These are phyloP conservation scores for Linnaemya tessellans DNA, from an alignment of 2,888 invertebrate species.

Conservation along the genomic window DNA sequence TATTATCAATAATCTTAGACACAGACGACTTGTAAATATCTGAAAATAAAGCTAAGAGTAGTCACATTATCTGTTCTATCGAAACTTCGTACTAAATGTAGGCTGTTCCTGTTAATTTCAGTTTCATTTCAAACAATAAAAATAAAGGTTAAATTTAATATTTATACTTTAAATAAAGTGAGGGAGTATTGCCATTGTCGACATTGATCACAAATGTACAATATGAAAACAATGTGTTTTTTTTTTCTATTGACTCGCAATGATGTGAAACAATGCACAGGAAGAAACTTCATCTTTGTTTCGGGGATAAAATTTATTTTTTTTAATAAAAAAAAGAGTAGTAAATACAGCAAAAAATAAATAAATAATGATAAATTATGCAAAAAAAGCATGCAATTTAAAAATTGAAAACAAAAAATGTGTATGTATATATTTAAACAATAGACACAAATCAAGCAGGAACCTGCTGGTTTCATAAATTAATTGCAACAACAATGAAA, in stretches of 20 bases:
- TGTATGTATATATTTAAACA: slow-evolving; percentile 31
- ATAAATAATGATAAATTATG: slow-evolving; percentile 51
- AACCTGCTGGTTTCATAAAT: slow-evolving; percentile 68
- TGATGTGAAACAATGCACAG: slow-evolving; percentile 64
- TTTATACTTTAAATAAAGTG: slow-evolving; percentile 38
- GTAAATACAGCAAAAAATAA: slow-evolving; percentile 45
- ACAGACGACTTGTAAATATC: too few species aligned
- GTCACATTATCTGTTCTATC: too few species aligned
- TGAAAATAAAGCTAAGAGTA: too few species aligned
- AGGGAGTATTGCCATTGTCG: slow-evolving; percentile 58
- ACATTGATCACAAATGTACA: slow-evolving; percentile 52
- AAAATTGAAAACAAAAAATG: slow-evolving; percentile 9
- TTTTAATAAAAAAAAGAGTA: slow-evolving; percentile 52
- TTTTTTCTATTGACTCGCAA: slow-evolving; percentile 49
- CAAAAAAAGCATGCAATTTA: slow-evolving; percentile 44
- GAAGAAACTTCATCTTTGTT: slow-evolving; percentile 64
- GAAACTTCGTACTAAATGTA: too few species aligned
- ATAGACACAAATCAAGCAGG: slow-evolving; percentile 47
- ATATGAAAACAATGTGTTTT: slow-evolving; percentile 26
- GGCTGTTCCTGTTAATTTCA: not conserved
- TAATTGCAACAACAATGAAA: slow-evolving; percentile 45
- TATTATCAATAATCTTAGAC: too few species aligned
- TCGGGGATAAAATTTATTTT: slow-evolving; percentile 26
- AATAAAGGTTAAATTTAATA: slow-evolving; percentile 31
- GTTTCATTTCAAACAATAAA: slow-evolving; percentile 38